These are phyloP conservation scores for Dicranocentrus wangi DNA, from an alignment of 2,888 invertebrate genomes.

Conservation along the genomic window DNA sequence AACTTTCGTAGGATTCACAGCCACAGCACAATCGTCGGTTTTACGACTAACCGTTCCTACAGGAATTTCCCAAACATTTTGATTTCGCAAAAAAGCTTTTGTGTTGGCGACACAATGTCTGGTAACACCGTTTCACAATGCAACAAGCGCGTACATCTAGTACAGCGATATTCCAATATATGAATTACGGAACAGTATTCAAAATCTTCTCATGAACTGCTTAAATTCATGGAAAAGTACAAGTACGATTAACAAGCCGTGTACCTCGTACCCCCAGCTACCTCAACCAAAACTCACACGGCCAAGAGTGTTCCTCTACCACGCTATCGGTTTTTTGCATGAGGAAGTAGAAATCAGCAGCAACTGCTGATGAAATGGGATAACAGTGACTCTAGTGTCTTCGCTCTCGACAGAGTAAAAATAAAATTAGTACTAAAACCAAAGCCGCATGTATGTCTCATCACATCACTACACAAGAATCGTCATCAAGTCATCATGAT, in stretches of 20 bases:
- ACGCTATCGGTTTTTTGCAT: not conserved
- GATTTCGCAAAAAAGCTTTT: too few relatives aligned
- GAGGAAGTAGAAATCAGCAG: conserved; percentile 31
- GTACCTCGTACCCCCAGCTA: conserved; percentile 28
- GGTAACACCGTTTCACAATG: conserved; percentile 3
- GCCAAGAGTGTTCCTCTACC: not conserved
- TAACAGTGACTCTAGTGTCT: conserved; percentile 55
- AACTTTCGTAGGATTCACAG: too few relatives aligned
- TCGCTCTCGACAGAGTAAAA: conserved; percentile 39
- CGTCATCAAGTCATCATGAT: conserved; percentile 15
- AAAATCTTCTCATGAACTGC: not conserved
- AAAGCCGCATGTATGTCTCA: not conserved
- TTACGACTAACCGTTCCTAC: too few relatives aligned
- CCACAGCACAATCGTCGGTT: too few relatives aligned
- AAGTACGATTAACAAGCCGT: not conserved
- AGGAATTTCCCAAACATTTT: too few relatives aligned
- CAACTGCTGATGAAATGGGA: conserved; percentile 27
- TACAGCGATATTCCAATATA: too few relatives aligned
- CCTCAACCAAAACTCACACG: conserved; percentile 42
- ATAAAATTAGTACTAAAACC: conserved; percentile 51
- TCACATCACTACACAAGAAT: conserved; percentile 8
- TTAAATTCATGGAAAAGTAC: conserved; percentile 60
- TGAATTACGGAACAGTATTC: too few relatives aligned
- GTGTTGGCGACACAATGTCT: conserved; percentile 57
- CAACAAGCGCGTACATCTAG: too few relatives aligned